Percentiles rank a stretch among this genome's conserved stretches.
Conservation (phyloP, 2,888 invertebrate genomes). For the Ichneumoninae sp. region DNA sequence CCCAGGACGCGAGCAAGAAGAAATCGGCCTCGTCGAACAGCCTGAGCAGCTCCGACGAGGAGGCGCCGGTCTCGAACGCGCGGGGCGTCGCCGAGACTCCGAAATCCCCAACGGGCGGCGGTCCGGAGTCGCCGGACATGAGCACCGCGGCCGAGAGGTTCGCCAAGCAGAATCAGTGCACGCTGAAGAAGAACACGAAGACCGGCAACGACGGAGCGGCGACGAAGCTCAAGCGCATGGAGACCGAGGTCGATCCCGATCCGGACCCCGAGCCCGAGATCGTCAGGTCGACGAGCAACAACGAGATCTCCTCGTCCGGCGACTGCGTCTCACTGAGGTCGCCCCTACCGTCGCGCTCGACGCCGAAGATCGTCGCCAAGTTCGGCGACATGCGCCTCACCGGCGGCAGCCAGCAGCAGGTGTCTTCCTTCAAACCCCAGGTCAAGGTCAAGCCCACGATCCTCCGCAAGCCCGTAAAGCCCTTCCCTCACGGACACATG, state of each 20-base stretch:
- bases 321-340: constrained; percentile 78
- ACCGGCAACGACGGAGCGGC: constrained; percentile 66
- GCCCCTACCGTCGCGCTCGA: constrained; percentile 87
- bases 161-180: constrained; percentile 92
- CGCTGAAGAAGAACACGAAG: constrained; percentile 90
- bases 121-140: constrained; percentile 88
- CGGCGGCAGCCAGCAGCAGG: constrained; percentile 85
- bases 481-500: constrained; percentile 84
- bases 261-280: constrained; percentile 73
- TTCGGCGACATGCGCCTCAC: constrained; percentile 88
- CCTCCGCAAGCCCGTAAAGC: constrained; percentile 88
- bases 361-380: constrained; percentile 88
- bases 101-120: constrained; percentile 81
- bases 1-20: constrained; percentile 80
- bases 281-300: constrained; percentile 79
- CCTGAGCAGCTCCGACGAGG: constrained; percentile 80
- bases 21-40: constrained; percentile 82
- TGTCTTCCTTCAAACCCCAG: constrained; percentile 88
- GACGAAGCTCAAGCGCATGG: constrained; percentile 72
- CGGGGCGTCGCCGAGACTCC: constrained; percentile 81
- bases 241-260: constrained; percentile 66
- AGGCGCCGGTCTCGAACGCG: constrained; percentile 76
- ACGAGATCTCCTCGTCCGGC: constrained; percentile 76
- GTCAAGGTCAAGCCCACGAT: constrained; percentile 93
- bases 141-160: constrained; percentile 91